A percentile compares a stretch with the other conserved stretches of the same genome.
These are phyloP conservation scores for Dysidea cf. avara DNA, from an alignment of 37 sponge, comb jelly and placozoan species.

Conservation along the genomic window DNA sequence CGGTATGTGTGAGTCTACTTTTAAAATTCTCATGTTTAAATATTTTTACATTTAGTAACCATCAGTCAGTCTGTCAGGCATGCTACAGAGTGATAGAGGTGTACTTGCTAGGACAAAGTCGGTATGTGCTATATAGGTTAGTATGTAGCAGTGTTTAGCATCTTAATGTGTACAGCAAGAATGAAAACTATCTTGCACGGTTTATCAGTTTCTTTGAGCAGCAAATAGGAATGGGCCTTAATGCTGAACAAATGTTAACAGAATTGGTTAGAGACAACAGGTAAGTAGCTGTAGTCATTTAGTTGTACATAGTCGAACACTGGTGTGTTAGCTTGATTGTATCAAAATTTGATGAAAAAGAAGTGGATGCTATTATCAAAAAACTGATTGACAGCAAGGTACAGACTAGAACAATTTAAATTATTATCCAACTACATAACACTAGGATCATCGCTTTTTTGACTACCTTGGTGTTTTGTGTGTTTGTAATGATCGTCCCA, in stretches of 20 bases:
- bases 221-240: conserved; percentile 59
- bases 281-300: conserved; percentile 25
- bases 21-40: too few species aligned
- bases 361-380: too few species aligned
- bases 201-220: conserved; percentile 49
- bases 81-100: too few species aligned
- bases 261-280: conserved; percentile 78
- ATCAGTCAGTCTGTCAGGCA: too few species aligned
- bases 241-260: conserved; percentile 81
- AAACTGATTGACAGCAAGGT: conserved; percentile 25
- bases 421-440: neutral
- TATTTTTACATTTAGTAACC: neutral
- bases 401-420: neutral
- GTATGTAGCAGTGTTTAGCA: too few species aligned
- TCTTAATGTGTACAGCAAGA: conserved; percentile 58
- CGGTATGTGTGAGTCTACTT: conserved; percentile 3
- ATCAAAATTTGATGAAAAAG: conserved; percentile 21
- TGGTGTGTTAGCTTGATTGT: conserved; percentile 44
- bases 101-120: too few species aligned
- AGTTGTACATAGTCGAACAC: too few species aligned
- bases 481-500: conserved; percentile 57
- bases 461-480: conserved; percentile 60
- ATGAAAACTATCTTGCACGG: conserved; percentile 67
- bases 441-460: conserved; percentile 53
- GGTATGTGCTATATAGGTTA: neutral